Base-by-base conservation (phyloP, 2,797 vertebrate species). In the Microtus obscurus region DNA sequence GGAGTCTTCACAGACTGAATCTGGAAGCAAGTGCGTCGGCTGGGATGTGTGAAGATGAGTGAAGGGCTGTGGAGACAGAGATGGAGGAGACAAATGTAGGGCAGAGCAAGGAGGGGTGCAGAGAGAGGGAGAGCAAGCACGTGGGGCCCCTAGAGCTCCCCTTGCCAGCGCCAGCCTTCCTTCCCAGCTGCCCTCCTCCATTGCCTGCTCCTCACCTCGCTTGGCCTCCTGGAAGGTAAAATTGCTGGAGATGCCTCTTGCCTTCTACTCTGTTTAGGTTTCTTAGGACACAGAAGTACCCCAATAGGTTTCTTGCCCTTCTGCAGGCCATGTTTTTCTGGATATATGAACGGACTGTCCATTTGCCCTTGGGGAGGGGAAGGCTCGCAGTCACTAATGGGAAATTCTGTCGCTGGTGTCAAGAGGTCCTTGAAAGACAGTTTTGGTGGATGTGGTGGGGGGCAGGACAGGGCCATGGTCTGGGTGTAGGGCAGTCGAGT, bases 161-260 rank as follows among this genome's bases (percentile, higher is more conserved):
- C 27, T 61, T 19, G 11, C 29, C n/a, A 43, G 7, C 14, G 27
- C 43, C 4, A 16, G 76, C 2, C 59, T n/a, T 45, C 14, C 43
- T 48, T 45, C 45, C 23, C 3, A 65, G 43, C 10, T 23, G 13
- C 25, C 21, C 63, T 16, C 45, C 79, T 48, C 23, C 16, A 43
- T 51, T 12, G 5, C 23, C 81, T 74, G 81, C n/a, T 53, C 1
- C 1, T 37, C 3, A 2, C 4, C 14, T 19, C 14, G 21, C 51
- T 51, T 10, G 0, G n/a, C n/a, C 8, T 0, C 14, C 61, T 17
- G 53, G 65, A n/a, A 53, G 48, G 79, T 7, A 2, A 31, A 2
- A 31, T 43, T 34, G 34, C 53, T 14, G 63, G n/a, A 82, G 51
- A 77, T 37, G 31, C 37, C 45, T 16, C 0, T 82, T 17, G 16